These are phyloP conservation scores for Anser cygnoides DNA, from an alignment of 2,113 vertebrate species.

Conservation along the genomic window DNA sequence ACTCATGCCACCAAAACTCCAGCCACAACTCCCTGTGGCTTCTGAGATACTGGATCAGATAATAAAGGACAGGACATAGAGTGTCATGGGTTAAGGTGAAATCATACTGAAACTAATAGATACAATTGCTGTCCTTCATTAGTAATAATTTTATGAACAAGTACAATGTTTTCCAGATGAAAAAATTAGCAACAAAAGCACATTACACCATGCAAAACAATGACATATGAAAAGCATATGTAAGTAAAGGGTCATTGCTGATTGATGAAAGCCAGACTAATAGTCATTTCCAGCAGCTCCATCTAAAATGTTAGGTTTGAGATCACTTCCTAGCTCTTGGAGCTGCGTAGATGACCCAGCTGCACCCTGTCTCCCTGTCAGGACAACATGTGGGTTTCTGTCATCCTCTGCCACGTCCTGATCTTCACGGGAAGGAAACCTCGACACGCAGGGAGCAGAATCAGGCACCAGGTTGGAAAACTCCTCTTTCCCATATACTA, in stretches of 20 bases:
- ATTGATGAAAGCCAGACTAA: not conserved
- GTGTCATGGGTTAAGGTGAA: not conserved
- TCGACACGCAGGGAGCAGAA: not conserved
- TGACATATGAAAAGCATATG: not conserved
- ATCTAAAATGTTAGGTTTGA: not conserved
- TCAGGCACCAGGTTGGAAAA: not conserved
- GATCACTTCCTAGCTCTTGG: not conserved
- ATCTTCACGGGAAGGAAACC: not conserved
- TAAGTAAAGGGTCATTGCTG: not conserved
- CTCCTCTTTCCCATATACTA: not conserved
- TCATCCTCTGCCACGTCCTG: not conserved
- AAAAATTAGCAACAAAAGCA: not conserved
- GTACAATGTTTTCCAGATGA: not conserved
- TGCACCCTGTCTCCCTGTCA: not conserved
- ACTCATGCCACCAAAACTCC: not conserved
- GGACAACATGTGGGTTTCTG: not conserved
- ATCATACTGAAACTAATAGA: not conserved
- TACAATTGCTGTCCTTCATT: not conserved
- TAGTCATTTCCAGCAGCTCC: not conserved
- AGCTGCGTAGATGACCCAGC: not conserved
- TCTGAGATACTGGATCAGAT: not conserved
- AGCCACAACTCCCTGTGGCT: not conserved
- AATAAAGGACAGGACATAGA: not conserved
- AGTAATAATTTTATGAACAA: not conserved
- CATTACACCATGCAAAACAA: not conserved